A percentile compares a stretch with the other conserved stretches of the same genome.
phyloP scores from a whole-genome alignment of 2,888 invertebrate species.

The Trisateles emortualis region DNA sequence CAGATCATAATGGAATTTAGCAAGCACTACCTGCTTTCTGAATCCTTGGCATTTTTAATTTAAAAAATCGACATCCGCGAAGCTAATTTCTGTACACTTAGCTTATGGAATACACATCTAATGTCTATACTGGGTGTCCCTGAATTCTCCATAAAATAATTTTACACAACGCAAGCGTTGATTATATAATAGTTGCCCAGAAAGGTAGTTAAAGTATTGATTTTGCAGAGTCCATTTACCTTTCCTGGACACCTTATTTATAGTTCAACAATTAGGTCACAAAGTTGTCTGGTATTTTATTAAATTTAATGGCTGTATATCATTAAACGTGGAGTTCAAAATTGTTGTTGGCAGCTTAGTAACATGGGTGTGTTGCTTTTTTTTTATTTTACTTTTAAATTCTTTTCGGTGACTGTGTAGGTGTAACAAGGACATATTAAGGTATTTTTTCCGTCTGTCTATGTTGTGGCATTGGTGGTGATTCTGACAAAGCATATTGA shows the following conservation, averaged over 20 bases:
- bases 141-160: too few species aligned
- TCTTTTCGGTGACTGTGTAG: conserved; percentile 23
- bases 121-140: too few species aligned
- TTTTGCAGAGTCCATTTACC: neutral
- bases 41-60: too few species aligned
- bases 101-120: too few species aligned
- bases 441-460: conserved; percentile 21
- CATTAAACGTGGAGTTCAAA: too few species aligned
- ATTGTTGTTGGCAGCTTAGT: conserved; percentile 38
- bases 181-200: too few species aligned
- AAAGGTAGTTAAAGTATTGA: neutral
- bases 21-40: too few species aligned
- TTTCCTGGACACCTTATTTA: neutral
- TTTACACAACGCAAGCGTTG: too few species aligned
- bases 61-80: too few species aligned
- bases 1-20: too few species aligned
- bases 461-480: neutral
- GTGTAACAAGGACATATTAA: conserved; percentile 32
- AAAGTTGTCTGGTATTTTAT: neutral
- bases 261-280: too few species aligned
- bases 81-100: too few species aligned
- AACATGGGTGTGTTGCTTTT: conserved; percentile 14
- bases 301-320: conserved; percentile 39
- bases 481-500: neutral
- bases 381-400: conserved; percentile 30